A percentile compares a stretch with the other conserved stretches of the same genome.
These are phyloP conservation scores for Gymnarchus niloticus DNA, from an alignment of 2,113 vertebrate species.

Conservation along the genomic window DNA sequence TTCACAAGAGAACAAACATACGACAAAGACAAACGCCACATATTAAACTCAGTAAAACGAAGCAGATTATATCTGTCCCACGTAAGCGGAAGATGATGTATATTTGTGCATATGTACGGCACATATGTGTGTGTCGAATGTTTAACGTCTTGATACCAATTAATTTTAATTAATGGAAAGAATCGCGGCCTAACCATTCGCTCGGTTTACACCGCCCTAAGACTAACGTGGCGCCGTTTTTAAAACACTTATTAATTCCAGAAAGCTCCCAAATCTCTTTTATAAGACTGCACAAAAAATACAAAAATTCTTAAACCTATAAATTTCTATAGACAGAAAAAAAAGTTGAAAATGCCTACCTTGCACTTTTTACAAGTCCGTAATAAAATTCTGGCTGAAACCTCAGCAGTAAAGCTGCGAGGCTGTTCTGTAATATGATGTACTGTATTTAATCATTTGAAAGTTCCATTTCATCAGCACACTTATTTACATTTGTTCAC, in stretches of 20 bases:
- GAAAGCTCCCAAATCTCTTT: slow-evolving; percentile 31
- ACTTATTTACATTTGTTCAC: neutral
- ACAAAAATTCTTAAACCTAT: slow-evolving; percentile 25
- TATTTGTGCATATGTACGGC: slow-evolving; percentile 36
- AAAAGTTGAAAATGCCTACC: slow-evolving; percentile 26
- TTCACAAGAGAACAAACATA: neutral
- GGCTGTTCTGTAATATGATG: slow-evolving; percentile 26
- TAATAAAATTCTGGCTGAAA: slow-evolving; percentile 20
- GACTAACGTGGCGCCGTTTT: slow-evolving; percentile 23
- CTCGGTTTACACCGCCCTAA: slow-evolving; percentile 25
- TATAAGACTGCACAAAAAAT: slow-evolving; percentile 23
- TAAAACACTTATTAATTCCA: slow-evolving; percentile 37
- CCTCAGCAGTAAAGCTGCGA: slow-evolving; percentile 20
- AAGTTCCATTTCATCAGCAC: slow-evolving; percentile 31
- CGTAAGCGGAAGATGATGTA: neutral
- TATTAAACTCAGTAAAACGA: neutral
- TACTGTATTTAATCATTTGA: slow-evolving; percentile 35
- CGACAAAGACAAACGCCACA: neutral
- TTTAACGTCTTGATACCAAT: slow-evolving; percentile 38
- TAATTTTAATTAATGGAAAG: slow-evolving; percentile 45
- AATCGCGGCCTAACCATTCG: slow-evolving; percentile 33
- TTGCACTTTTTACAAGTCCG: slow-evolving; percentile 29
- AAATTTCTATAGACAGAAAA: slow-evolving; percentile 27
- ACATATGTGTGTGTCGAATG: slow-evolving; percentile 35
- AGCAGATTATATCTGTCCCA: neutral